These are phyloP conservation scores for Solen grandis DNA, from an alignment of 1,140 invertebrate species.

Conservation along the genomic window DNA sequence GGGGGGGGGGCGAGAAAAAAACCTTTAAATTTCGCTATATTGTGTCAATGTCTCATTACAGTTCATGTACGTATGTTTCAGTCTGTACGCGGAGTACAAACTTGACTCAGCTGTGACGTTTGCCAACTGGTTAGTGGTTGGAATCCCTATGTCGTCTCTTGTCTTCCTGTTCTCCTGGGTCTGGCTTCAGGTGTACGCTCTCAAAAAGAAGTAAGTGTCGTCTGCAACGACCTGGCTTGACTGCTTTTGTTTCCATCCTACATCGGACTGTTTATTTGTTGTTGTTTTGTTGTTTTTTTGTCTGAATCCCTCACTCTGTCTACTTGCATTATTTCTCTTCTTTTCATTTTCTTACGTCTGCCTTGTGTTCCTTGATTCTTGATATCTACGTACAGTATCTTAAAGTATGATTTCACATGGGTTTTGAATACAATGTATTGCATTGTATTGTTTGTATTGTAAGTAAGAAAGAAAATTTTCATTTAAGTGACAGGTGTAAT, in stretches of 20 bases:
- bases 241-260: background rate
- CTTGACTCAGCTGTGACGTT: constrained; percentile 31
- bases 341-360: background rate
- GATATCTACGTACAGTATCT: background rate
- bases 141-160: constrained; percentile 70
- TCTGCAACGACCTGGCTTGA: background rate
- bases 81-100: constrained; percentile 26
- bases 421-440: too few relatives aligned
- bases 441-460: too few relatives aligned
- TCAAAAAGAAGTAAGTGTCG: constrained; percentile 45
- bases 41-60: too few relatives aligned
- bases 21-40: too few relatives aligned
- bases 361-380: too few relatives aligned
- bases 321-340: background rate
- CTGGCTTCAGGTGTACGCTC: constrained; percentile 51
- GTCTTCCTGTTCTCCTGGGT: constrained; percentile 65
- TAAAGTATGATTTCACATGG: too few relatives aligned
- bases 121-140: constrained; percentile 61
- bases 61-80: too few relatives aligned
- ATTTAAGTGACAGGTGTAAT: too few relatives aligned
- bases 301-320: background rate
- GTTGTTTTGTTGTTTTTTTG: background rate
- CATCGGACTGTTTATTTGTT: background rate
- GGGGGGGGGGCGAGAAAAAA: too few relatives aligned
- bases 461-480: too few relatives aligned